Conservation (phyloP, 1,140 invertebrate genomes). For the Wasmannia auropunctata region DNA sequence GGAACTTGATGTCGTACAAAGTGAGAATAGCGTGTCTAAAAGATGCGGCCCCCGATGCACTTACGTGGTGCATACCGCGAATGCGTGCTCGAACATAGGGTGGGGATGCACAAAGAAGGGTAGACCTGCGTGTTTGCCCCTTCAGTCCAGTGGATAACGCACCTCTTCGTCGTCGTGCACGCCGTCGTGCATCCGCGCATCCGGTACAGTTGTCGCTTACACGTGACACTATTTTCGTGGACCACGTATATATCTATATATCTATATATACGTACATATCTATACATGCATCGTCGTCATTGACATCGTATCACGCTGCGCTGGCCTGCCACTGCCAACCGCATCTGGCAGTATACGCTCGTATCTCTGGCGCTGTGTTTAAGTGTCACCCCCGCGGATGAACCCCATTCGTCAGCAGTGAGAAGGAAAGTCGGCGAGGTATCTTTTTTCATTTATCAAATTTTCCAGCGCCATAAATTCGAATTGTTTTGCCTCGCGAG, state of each 20-base stretch:
- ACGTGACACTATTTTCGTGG: slow-evolving; percentile 30
- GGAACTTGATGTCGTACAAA: background rate
- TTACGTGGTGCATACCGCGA: slow-evolving; percentile 40
- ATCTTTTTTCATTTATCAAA: background rate
- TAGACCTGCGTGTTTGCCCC: slow-evolving; percentile 8
- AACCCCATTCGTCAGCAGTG: background rate
- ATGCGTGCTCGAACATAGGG: background rate
- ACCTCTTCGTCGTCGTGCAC: background rate
- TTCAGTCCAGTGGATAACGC: slow-evolving; percentile 24
- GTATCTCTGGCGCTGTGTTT: background rate
- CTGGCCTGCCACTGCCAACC: background rate
- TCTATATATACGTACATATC: background rate
- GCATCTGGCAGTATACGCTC: slow-evolving; percentile 6
- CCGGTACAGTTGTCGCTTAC: slow-evolving; percentile 5
- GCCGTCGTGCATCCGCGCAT: background rate
- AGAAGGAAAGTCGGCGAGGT: slow-evolving; percentile 26
- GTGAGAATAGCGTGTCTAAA: background rate
- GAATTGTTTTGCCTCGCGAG: background rate
- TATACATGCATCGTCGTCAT: background rate
- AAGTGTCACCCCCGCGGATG: slow-evolving; percentile 33
- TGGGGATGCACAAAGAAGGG: slow-evolving; percentile 11
- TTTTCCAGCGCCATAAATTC: background rate
- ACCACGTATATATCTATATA: background rate
- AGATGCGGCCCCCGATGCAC: background rate
- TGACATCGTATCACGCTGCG: background rate